Conservation (phyloP, 92 coral and sea anemone genomes). For the Anthopleura xanthogrammica region DNA sequence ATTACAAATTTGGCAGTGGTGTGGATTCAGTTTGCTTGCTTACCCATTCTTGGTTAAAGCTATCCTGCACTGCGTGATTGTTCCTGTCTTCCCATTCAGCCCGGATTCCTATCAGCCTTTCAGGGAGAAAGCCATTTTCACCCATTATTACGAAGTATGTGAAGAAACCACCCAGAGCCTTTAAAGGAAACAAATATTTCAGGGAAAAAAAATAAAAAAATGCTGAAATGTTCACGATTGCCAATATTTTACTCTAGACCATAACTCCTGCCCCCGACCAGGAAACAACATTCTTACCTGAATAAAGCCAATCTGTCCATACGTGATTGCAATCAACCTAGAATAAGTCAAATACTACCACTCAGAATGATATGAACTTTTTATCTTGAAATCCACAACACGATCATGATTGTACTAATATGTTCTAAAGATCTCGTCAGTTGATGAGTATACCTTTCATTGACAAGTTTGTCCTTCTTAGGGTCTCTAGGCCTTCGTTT, state of each 20-base stretch:
- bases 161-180: slow-evolving; percentile 97
- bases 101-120: slow-evolving; percentile 64
- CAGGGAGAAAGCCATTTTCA: slow-evolving; percentile 83
- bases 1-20: neutral
- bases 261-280: neutral
- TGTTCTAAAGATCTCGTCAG: neutral
- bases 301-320: slow-evolving; percentile 97
- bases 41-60: slow-evolving; percentile 98
- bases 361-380: neutral
- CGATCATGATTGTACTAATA: too few relatives aligned
- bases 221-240: too few relatives aligned
- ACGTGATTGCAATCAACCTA: slow-evolving; percentile 95
- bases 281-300: slow-evolving; percentile 58
- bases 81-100: slow-evolving; percentile 70
- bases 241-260: too few relatives aligned
- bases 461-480: slow-evolving; percentile 86
- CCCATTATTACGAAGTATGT: slow-evolving; percentile 94
- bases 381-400: too few relatives aligned
- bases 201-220: neutral
- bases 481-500: slow-evolving; percentile 94
- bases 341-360: neutral
- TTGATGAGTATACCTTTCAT: slow-evolving; percentile 68
- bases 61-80: slow-evolving; percentile 49
- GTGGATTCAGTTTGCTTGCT: slow-evolving; percentile 4
- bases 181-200: neutral